Evolutionary conservation across 1,140 invertebrate genomes (phyloP).

Genomic region (Dufourea novaeangliae): DNA sequence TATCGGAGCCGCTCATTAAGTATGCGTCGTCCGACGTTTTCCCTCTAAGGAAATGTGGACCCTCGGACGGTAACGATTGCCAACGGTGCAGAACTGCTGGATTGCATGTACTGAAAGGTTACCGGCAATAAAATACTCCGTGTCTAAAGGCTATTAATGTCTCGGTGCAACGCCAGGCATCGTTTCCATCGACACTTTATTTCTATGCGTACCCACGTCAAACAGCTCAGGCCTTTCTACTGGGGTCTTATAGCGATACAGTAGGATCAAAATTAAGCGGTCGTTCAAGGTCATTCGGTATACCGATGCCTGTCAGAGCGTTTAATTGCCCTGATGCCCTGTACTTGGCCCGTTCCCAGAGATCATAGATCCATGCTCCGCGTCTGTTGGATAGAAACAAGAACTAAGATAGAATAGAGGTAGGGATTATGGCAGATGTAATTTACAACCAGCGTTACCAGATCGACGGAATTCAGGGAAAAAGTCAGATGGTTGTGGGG

Average conservation of each 20-base stretch:
- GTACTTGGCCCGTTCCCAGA: not conserved
- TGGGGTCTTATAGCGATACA: constrained; percentile 25
- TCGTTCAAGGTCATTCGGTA: not conserved
- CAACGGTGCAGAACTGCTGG: constrained; percentile 50
- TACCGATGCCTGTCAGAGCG: not conserved
- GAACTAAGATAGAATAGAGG: no score
- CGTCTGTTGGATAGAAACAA: no score
- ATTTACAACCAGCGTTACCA: no score
- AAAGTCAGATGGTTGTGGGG: no score
- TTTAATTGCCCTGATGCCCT: not conserved
- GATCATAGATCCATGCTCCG: not conserved
- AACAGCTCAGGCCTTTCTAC: constrained; percentile 41
- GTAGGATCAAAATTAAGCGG: constrained; percentile 1
- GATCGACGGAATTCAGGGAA: no score
- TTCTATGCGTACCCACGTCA: constrained; percentile 56
- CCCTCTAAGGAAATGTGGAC: constrained; percentile 61
- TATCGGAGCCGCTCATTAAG: constrained; percentile 62
- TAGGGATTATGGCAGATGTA: no score
- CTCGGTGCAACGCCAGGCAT: constrained; percentile 59
- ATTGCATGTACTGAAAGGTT: constrained; percentile 62
- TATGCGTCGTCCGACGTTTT: constrained; percentile 61
- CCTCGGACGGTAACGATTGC: constrained; percentile 58
- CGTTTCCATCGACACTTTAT: constrained; percentile 66
- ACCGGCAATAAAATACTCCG: constrained; percentile 64
- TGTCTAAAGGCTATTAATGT: constrained; percentile 66